Conservation (phyloP, 2,797 vertebrate genomes). For the Sardinella longiceps region DNA sequence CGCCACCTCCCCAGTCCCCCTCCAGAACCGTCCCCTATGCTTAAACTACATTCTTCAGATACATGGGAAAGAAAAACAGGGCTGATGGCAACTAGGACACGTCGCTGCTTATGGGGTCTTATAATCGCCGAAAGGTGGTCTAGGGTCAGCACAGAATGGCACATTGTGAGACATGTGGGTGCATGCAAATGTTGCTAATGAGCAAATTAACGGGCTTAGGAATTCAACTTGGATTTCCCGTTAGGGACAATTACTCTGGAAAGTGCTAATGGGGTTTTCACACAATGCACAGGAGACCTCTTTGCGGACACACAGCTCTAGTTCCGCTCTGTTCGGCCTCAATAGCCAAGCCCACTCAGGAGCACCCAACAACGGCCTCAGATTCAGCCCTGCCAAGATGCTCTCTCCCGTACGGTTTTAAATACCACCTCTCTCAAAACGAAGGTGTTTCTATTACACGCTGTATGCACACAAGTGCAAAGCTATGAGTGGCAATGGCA, state of each 20-base stretch:
- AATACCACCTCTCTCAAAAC: background rate
- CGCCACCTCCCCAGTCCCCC: background rate
- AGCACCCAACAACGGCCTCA: background rate
- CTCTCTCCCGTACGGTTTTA: background rate
- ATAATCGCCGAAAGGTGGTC: background rate
- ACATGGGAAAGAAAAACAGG: background rate
- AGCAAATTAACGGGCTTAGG: conserved; percentile 7
- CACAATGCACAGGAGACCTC: conserved; percentile 9
- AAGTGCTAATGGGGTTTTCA: background rate
- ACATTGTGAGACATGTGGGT: background rate
- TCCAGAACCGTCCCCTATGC: background rate
- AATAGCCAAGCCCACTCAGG: background rate
- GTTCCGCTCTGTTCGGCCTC: background rate
- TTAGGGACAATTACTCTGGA: conserved; percentile 19
- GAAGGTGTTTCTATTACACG: background rate
- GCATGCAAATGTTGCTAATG: background rate
- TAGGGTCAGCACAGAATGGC: background rate
- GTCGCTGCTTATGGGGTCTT: background rate
- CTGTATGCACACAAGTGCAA: background rate
- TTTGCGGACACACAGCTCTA: conserved; percentile 6
- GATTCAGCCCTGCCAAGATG: background rate
- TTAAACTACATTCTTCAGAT: background rate
- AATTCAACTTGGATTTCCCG: background rate
- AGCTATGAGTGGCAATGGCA: background rate
- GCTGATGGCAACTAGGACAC: background rate